Evolutionary conservation across 1,140 invertebrate genomes (phyloP), one percentile per base, ranked within the genome.

Genomic region (Trissolcus basalis): DNA sequence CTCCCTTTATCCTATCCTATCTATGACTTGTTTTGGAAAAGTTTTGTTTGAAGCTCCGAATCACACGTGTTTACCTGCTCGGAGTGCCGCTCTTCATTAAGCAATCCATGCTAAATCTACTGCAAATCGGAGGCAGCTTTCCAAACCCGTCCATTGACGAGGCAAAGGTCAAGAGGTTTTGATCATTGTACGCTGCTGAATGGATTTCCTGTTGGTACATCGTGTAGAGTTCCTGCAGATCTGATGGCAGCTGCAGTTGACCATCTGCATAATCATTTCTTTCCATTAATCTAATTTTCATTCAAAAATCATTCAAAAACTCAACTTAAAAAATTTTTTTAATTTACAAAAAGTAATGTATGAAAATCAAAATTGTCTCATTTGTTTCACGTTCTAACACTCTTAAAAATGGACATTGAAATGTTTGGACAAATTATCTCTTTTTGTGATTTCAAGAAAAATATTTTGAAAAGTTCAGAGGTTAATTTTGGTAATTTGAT

Each of bases 141-240:
- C 77, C 80, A 11, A 79, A 78, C 36, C 82, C 82, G 10, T 82
- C 76, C 71, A 82, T 80, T 9, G 80, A 78, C 11, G 79, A 74
- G 7, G 78, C 73, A 19, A 83, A 68, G 59, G 83, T 80, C 12
- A 78, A 69, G 6, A 84, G 70, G 80, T 84, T 84, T 74, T 87
- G 90, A 75, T 93, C 92, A 0, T 91, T 91, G 70, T 93, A 93
- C 0, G 92, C 92, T 3, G 93, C 91, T 0, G 93, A 93, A 79
- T 94, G 93, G 41, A 95, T 94, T 86, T 95, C 94, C 81, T 95
- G 93, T 80, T 96, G 94, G 81, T 97, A 97, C 70, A 96, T 89
- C 8, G 92, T 91, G 84, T 96, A 97, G 10, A 97, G 87, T 65
- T 96, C 95, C 60, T 94, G 92, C 35, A 97, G 86, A 79, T 97